Conservation (phyloP, 1,140 invertebrate genomes). For the Drosophila tristis region DNA sequence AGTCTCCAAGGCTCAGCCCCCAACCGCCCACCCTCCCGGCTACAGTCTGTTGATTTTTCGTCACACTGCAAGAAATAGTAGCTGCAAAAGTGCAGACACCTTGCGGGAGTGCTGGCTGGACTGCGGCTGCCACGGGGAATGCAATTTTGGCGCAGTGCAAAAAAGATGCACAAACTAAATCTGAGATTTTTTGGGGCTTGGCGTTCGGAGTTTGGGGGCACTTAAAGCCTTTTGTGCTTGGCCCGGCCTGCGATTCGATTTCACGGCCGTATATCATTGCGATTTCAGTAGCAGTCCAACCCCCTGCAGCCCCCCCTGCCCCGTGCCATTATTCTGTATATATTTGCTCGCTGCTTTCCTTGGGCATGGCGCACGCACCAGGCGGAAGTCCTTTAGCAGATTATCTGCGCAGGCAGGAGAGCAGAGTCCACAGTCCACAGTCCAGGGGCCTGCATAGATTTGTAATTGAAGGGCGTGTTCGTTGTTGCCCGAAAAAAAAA, state of each 20-base stretch:
- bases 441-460: constrained; percentile 55
- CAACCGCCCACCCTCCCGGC: background rate
- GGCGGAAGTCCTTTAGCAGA: constrained; percentile 83
- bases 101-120: no score
- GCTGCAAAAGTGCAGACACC: no score
- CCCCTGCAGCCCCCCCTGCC: background rate
- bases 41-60: constrained; percentile 78
- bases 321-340: constrained; percentile 6
- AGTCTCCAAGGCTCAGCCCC: constrained; percentile 26
- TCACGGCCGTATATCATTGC: constrained; percentile 81
- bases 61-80: constrained; percentile 30
- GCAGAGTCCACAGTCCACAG: constrained; percentile 9
- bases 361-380: constrained; percentile 65
- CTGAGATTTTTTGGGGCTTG: constrained; percentile 7
- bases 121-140: no score
- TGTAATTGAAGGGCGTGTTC: constrained; percentile 84
- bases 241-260: constrained; percentile 52
- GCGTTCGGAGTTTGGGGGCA: constrained; percentile 25
- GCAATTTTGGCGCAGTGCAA: constrained; percentile 2
- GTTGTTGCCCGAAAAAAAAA: constrained; percentile 25
- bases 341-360: constrained; percentile 32
- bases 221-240: constrained; percentile 65
- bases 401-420: constrained; percentile 66
- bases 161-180: constrained; percentile 7
- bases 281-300: constrained; percentile 68